Evolutionary conservation across 2,888 invertebrate genomes (phyloP).

Genomic region (Cynaeus angustus): DNA sequence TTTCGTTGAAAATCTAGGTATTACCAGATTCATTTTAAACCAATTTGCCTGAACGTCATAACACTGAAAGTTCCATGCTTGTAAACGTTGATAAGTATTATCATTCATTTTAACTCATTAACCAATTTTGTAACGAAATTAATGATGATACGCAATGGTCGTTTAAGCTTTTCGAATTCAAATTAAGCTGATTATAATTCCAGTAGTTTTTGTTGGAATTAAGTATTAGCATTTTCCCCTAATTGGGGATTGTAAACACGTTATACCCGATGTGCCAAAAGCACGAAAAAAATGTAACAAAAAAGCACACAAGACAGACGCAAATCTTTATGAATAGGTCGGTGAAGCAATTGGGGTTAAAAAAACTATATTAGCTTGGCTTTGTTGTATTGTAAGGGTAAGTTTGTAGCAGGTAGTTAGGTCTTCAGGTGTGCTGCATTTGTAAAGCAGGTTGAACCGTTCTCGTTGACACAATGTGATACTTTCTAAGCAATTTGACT

Average conservation of each 20-base stretch:
- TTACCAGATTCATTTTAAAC: no score
- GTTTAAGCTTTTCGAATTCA: slow-evolving; percentile 41
- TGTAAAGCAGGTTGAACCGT: slow-evolving; percentile 55
- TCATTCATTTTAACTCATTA: background rate
- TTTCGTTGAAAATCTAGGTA: no score
- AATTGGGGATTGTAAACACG: slow-evolving; percentile 49
- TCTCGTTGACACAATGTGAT: slow-evolving; percentile 51
- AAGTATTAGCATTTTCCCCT: slow-evolving; percentile 45
- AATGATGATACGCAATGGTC: slow-evolving; percentile 13
- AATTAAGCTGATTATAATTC: slow-evolving; percentile 36
- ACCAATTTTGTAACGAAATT: background rate
- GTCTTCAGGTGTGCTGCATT: slow-evolving; percentile 53
- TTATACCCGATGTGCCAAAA: slow-evolving; percentile 35
- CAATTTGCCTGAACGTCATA: background rate
- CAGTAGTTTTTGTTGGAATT: slow-evolving; percentile 39
- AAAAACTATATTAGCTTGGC: slow-evolving; percentile 49
- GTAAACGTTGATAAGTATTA: no score
- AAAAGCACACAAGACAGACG: slow-evolving; percentile 42
- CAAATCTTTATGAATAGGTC: slow-evolving; percentile 47
- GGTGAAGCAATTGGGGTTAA: slow-evolving; percentile 45
- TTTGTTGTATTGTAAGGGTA: slow-evolving; percentile 48
- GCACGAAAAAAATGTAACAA: slow-evolving; percentile 40
- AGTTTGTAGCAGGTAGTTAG: slow-evolving; percentile 50
- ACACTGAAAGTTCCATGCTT: background rate
- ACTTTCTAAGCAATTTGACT: slow-evolving; percentile 52